Base-by-base conservation (phyloP, 2,888 invertebrate species). In the Hoplodrina ambigua region DNA sequence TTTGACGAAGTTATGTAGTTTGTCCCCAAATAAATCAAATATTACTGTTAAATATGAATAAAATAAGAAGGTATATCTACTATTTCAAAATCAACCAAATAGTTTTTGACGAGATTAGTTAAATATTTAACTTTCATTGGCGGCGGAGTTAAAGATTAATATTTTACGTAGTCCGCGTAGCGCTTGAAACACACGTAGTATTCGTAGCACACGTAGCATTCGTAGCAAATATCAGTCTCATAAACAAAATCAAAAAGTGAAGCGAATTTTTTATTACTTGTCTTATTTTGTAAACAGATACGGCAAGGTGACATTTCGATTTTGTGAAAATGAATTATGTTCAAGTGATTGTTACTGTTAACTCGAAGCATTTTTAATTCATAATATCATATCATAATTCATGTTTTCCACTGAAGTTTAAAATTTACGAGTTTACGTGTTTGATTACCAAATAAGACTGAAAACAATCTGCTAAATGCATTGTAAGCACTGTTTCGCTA, bases 91-190 rank as follows among this genome's bases (percentile, higher is more conserved):
- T 50, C 11, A 64, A 57, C 49, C 33, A 63, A 52, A 33, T 50
- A 60, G 46, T 69, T 72, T 20, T 25, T n/a, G 44, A 60, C 37
- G 44, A 60, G 46, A 46, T 56, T n/a, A 41, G 25, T 52, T 33
- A 60, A 75, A 78, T 72, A 33, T 75, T 75, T 75, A 52, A 49
- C 4, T 75, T 72, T 72, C 46, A 60, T 78, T 11, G 44, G 58
- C 55, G 53, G 50, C 20, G 44, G 55, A 50, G 49, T 69, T 77
- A 20, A 20, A 19, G 20, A 33, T 61, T 54, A 61, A 80, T 3
- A 57, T 68, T 65, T 19, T 33, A 63, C 50, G 70, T 76, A 66
- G 59, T 53, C 20, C 52, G 13, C 68, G 64, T 59, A 65, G 69
- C 50, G 20, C 15, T 15, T 7, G 33, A 33, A 66, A 56, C 56